Conservation (phyloP, 2,888 invertebrate genomes). For the Arctia plantaginis region DNA sequence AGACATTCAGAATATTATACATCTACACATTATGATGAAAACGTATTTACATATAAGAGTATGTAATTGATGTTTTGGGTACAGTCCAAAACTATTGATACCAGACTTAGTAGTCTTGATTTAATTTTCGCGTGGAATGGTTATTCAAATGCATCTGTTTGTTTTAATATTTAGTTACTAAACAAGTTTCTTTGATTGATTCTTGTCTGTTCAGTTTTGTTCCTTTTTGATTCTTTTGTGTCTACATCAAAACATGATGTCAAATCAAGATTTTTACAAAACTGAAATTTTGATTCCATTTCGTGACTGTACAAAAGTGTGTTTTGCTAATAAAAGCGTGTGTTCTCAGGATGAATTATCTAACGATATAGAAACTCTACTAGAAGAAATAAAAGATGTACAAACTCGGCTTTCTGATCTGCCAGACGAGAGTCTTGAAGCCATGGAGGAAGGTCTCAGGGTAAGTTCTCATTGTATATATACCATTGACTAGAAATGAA, state of each 20-base stretch:
- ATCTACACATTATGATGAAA: conserved; percentile 21
- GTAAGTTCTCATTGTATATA: conserved; percentile 84
- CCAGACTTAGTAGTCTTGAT: conserved; percentile 57
- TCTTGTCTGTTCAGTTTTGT: not conserved
- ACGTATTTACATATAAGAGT: conserved; percentile 25
- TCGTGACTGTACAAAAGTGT: conserved; percentile 52
- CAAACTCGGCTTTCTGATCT: conserved; percentile 89
- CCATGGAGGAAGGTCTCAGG: conserved; percentile 90
- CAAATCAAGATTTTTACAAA: conserved; percentile 5
- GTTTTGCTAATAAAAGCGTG: conserved; percentile 77
- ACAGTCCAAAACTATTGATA: conserved; percentile 51
- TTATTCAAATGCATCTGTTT: conserved; percentile 36
- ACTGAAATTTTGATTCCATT: conserved; percentile 49
- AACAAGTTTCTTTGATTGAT: not conserved
- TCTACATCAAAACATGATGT: not conserved
- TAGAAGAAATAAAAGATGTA: conserved; percentile 88
- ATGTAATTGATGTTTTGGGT: conserved; percentile 58
- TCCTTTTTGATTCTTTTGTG: not conserved
- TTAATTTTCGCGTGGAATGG: conserved; percentile 52
- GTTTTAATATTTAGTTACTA: conserved; percentile 7
- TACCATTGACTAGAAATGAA: conserved; percentile 56
- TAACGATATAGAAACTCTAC: conserved; percentile 90
- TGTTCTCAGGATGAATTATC: conserved; percentile 88
- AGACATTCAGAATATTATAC: conserved; percentile 12
- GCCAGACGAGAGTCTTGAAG: conserved; percentile 90